Evolutionary conservation across 2,113 vertebrate genomes (phyloP).

Genomic region (Cynopterus brachyotis): DNA sequence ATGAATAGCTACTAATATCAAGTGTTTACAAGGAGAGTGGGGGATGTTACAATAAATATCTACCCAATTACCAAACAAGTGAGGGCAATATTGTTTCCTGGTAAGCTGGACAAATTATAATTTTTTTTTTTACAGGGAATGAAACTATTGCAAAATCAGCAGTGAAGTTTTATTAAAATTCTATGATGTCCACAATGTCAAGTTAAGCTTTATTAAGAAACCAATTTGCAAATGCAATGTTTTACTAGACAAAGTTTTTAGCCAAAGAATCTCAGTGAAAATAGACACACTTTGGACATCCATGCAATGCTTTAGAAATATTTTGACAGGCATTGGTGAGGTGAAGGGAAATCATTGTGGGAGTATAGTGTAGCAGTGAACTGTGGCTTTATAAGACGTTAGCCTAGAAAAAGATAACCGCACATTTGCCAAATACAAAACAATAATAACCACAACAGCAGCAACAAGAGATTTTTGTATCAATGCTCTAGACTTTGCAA

Average conservation of each 20-base stretch:
- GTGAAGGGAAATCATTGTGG: background rate
- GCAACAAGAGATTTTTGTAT: background rate
- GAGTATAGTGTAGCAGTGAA: background rate
- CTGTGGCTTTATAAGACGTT: background rate
- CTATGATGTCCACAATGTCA: background rate
- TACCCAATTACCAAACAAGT: constrained; percentile 63
- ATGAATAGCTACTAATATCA: constrained; percentile 91
- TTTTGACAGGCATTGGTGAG: background rate
- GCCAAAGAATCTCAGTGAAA: background rate
- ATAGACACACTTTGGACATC: background rate
- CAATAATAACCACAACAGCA: background rate
- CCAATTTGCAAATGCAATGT: background rate
- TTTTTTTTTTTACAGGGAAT: constrained; percentile 86
- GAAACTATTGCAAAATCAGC: constrained; percentile 81
- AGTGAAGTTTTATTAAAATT: constrained; percentile 43
- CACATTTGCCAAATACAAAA: background rate
- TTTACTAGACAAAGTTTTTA: background rate
- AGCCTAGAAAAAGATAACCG: background rate
- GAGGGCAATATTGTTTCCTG: constrained; percentile 78
- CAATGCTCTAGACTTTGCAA: background rate
- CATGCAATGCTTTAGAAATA: background rate
- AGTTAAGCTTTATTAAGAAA: constrained; percentile 56
- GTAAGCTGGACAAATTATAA: constrained; percentile 79
- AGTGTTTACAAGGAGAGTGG: constrained; percentile 71
- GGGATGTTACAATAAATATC: constrained; percentile 75